Evolutionary conservation across 2,888 invertebrate species (phyloP).

Genomic region (Drosophila macrospina): DNA sequence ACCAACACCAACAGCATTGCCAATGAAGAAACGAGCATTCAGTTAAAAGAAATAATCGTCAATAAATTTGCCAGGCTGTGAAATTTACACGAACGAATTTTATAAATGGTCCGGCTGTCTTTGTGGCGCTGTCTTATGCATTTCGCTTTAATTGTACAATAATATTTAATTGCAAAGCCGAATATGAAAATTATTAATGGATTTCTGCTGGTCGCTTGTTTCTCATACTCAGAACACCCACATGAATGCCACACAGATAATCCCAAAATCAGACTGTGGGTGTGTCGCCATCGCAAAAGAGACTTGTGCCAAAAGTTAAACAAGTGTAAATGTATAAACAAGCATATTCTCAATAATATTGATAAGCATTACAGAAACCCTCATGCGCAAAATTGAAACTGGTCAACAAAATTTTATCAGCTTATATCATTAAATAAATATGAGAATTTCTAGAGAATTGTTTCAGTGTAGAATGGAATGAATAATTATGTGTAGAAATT

Average conservation of each 20-base stretch:
- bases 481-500: too few species aligned
- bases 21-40: slow-evolving; percentile 24
- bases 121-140: slow-evolving; percentile 59
- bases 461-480: too few species aligned
- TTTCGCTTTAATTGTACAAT: slow-evolving; percentile 71
- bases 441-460: too few species aligned
- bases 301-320: slow-evolving; percentile 52
- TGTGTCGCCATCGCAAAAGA: slow-evolving; percentile 39
- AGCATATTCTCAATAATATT: slow-evolving; percentile 38
- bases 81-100: slow-evolving; percentile 49
- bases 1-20: background rate
- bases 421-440: too few species aligned
- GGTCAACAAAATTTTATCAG: too few species aligned
- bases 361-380: slow-evolving; percentile 14
- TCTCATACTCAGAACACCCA: slow-evolving; percentile 41
- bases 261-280: slow-evolving; percentile 52
- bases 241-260: slow-evolving; percentile 48
- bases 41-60: slow-evolving; percentile 57
- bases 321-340: slow-evolving; percentile 64
- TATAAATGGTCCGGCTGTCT: slow-evolving; percentile 50
- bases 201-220: slow-evolving; percentile 23
- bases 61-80: slow-evolving; percentile 61
- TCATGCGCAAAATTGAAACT: too few species aligned
- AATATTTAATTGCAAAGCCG: slow-evolving; percentile 72
- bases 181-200: slow-evolving; percentile 62